Percentiles rank a stretch among this genome's conserved stretches.
These are phyloP conservation scores for Notechis scutatus DNA, from an alignment of 2,113 vertebrate genomes.

Conservation along the genomic window DNA sequence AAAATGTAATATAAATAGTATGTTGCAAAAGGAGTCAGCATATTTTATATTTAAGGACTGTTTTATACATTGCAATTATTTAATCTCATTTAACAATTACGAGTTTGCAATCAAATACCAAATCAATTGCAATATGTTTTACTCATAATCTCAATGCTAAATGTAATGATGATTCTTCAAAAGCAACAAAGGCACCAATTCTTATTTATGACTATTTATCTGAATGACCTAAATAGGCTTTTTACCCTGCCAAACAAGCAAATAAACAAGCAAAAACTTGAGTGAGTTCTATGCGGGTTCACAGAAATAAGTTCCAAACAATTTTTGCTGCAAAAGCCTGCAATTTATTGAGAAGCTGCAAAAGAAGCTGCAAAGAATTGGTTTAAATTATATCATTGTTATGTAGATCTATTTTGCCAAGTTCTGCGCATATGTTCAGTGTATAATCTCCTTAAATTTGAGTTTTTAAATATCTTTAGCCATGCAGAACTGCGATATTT, in stretches of 20 bases:
- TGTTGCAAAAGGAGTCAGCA: constrained; percentile 23
- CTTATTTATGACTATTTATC: constrained; percentile 36
- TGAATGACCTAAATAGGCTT: constrained; percentile 28
- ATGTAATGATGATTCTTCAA: background rate
- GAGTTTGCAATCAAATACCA: constrained; percentile 37
- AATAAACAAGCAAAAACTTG: background rate
- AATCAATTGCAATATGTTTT: constrained; percentile 51
- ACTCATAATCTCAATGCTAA: constrained; percentile 62
- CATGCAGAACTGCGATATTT: constrained; percentile 39
- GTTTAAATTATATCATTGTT: constrained; percentile 42
- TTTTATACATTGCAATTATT: constrained; percentile 59
- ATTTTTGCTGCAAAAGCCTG: background rate
- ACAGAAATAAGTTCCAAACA: background rate
- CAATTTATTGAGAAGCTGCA: constrained; percentile 27
- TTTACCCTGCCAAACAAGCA: background rate
- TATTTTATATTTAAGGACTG: constrained; percentile 56
- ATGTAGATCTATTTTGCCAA: constrained; percentile 26
- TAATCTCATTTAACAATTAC: constrained; percentile 57
- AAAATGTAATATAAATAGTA: constrained; percentile 59
- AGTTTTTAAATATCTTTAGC: constrained; percentile 56
- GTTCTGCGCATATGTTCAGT: background rate
- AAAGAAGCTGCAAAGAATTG: constrained; percentile 37
- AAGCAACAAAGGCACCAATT: constrained; percentile 31
- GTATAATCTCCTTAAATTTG: constrained; percentile 37
- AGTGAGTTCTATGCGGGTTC: constrained; percentile 8